A percentile compares a stretch with the other conserved stretches of the same genome.
These are phyloP conservation scores for Trichacis sp. DNA, from an alignment of 2,888 invertebrate species.

Conservation along the genomic window DNA sequence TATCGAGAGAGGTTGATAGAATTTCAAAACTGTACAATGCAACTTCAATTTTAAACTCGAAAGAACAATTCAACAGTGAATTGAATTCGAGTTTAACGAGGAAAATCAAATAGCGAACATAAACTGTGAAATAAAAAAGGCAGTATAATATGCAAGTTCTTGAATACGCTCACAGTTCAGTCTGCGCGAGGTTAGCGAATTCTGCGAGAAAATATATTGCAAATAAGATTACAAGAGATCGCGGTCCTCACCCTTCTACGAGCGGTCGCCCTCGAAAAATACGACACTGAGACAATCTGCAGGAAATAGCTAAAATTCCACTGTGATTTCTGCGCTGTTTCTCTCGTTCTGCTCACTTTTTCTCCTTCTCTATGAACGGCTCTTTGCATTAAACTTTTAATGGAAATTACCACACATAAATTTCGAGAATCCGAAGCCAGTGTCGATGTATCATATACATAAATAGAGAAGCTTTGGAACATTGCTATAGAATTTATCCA, in stretches of 20 bases:
- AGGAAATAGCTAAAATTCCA: conserved; percentile 63
- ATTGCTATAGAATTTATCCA: too few species aligned
- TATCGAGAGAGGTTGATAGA: too few species aligned
- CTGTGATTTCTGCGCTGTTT: conserved; percentile 44
- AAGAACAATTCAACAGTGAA: not conserved
- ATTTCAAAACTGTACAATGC: too few species aligned
- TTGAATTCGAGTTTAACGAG: too few species aligned
- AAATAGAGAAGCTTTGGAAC: too few species aligned
- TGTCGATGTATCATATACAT: too few species aligned
- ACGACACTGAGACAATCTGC: conserved; percentile 60
- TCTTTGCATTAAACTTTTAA: not conserved
- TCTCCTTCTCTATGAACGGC: conserved; percentile 19
- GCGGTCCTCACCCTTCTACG: conserved; percentile 38
- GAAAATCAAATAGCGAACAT: not conserved
- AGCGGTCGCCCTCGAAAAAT: conserved; percentile 52
- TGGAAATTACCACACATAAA: too few species aligned
- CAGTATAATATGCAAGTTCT: conserved; percentile 13
- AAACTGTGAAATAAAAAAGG: not conserved
- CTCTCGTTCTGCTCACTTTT: conserved; percentile 24
- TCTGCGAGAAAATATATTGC: conserved; percentile 59
- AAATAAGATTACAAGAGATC: conserved; percentile 63
- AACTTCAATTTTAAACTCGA: not conserved
- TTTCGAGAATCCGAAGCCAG: too few species aligned
- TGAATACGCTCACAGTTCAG: conserved; percentile 21
- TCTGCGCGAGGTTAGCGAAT: conserved; percentile 32